These are phyloP conservation scores for Lasioglossum morio DNA, from an alignment of 2,888 invertebrate species.

Conservation along the genomic window DNA sequence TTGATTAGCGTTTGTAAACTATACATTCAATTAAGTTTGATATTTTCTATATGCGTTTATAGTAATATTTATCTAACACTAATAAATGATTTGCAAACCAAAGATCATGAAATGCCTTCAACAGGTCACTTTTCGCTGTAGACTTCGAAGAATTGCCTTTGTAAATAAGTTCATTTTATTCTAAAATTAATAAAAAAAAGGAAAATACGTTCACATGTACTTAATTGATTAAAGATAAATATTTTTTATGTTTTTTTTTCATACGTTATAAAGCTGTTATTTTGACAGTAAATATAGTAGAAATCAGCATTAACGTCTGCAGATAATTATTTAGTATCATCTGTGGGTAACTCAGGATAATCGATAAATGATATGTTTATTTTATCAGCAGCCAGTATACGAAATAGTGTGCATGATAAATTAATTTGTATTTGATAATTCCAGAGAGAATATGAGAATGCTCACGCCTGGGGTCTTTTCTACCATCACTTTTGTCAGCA, in stretches of 20 bases:
- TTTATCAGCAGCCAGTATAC: background rate
- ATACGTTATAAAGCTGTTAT: background rate
- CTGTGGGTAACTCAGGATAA: background rate
- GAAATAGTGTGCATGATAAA: no score
- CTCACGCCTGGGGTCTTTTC: no score
- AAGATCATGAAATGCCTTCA: background rate
- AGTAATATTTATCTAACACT: background rate
- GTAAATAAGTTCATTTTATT: background rate
- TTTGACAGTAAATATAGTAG: background rate
- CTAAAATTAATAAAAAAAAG: background rate
- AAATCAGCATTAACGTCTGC: background rate
- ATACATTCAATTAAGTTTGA: background rate
- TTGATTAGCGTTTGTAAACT: background rate
- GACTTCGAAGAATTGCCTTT: background rate
- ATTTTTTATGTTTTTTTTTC: background rate
- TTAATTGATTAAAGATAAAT: background rate
- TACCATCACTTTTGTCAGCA: no score
- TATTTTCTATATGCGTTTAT: background rate
- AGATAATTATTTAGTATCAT: slow-evolving; percentile 5
- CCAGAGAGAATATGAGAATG: no score
- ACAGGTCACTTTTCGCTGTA: background rate
- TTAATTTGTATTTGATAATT: background rate
- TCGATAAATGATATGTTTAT: background rate
- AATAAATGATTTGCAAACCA: background rate
- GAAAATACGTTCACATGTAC: background rate